Conservation (phyloP, 2,888 invertebrate species). For the Epistrophe grossulariae region DNA sequence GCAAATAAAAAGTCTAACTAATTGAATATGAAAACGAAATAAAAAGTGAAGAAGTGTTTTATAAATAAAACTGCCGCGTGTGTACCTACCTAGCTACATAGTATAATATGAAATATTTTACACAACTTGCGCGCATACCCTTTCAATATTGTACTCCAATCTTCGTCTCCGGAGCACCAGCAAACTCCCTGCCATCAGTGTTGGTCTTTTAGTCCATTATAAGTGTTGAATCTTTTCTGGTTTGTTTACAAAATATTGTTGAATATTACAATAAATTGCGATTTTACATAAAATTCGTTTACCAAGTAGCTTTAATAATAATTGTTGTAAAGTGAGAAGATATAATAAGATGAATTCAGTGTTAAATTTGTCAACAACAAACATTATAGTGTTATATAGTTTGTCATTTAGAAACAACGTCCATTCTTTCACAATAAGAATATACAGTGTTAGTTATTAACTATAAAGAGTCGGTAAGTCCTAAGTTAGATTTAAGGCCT, state of each 20-base stretch:
- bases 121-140: slow-evolving; percentile 6
- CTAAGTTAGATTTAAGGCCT: slow-evolving; percentile 11
- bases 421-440: background rate
- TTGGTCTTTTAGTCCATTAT: background rate
- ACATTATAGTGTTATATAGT: background rate
- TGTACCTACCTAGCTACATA: slow-evolving; percentile 3
- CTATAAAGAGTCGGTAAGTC: background rate
- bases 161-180: too few relatives aligned
- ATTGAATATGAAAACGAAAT: background rate
- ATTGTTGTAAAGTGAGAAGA: background rate
- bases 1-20: background rate
- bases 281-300: too few relatives aligned
- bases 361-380: background rate
- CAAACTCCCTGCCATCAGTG: too few relatives aligned
- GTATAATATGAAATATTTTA: slow-evolving; percentile 12
- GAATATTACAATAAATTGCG: background rate
- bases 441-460: background rate
- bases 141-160: background rate
- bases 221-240: background rate
- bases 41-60: background rate
- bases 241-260: slow-evolving; percentile 64
- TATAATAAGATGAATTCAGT: background rate
- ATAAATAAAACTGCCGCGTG: slow-evolving; percentile 18
- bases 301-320: background rate
- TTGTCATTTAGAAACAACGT: background rate